Base-by-base conservation (phyloP, 2,113 vertebrate genomes). In the Limanda limanda region DNA sequence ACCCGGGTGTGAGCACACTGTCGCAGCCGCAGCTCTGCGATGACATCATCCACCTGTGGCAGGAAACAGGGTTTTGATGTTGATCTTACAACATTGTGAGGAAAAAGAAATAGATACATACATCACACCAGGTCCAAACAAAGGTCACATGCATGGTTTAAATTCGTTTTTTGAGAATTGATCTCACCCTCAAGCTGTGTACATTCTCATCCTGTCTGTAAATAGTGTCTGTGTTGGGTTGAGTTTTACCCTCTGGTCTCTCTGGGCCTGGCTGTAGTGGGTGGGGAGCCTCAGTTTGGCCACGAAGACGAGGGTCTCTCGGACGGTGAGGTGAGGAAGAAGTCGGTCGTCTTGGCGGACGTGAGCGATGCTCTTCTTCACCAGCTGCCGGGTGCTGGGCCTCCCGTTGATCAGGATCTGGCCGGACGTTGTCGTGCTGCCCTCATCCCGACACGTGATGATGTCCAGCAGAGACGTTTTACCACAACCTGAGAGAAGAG, bases 1-100 rank as follows among this genome's bases (percentile, higher is more conserved):
- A 99, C 96, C 21, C 95, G 93, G 8, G 97, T 99, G 93, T 98
- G 69, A 5, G 97, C 97, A 4, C 98, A 99, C 85, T 97, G 98
- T 1, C 96, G 91, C 91, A 99, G 89, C 31, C 97, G 94, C 70
- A 99, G 93, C 86, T 99, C 98, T 0, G 97, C 96, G 5, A 99
- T 98, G 54, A 99, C 98, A 0, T 97, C 96, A 61, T 98, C 96
- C 80, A 98, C 97, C 98, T 99, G 92, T 2, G 45, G 40, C 52
- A 48, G 31, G 51, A 48, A 65, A 61, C 23, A 20, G 1, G 5
- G 18, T 51, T 51, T 51, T 20, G 48, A 51, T 20, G 1, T 20
- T 51, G 48, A 51, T 51, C 18, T 51, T 23, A 31, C 3, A 47
- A 1, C 2, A 40, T 2, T 42, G n/a, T 51, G 24, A 27, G 12